Conservation (phyloP, 2,113 vertebrate species). For the Stegastes partitus region DNA sequence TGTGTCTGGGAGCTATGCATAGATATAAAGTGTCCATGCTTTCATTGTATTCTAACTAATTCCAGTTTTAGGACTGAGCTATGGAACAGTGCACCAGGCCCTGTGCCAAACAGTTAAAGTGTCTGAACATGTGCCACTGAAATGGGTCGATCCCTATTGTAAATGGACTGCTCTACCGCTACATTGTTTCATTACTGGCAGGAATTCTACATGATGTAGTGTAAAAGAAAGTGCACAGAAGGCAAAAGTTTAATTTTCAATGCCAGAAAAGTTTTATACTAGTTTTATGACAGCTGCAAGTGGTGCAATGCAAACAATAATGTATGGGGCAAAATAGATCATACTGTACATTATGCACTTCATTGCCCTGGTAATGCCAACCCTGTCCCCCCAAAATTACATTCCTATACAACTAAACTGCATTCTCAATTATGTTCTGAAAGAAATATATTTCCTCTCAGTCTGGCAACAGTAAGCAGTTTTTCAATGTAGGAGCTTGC, state of each 20-base stretch:
- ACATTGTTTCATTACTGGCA: conserved; percentile 56
- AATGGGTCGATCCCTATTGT: conserved; percentile 47
- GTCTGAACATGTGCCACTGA: conserved; percentile 51
- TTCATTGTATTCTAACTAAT: conserved; percentile 32
- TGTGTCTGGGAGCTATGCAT: conserved; percentile 62
- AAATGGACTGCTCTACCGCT: conserved; percentile 50
- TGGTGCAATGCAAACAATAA: conserved; percentile 17
- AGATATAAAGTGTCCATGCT: conserved; percentile 25
- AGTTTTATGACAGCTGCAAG: background rate
- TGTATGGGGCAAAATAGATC: background rate
- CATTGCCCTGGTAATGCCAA: no score
- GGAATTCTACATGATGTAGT: conserved; percentile 32
- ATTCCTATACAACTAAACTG: no score
- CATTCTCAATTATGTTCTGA: no score
- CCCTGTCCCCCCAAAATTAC: no score
- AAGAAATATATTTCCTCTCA: no score
- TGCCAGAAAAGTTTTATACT: conserved; percentile 13
- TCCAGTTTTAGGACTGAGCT: conserved; percentile 30
- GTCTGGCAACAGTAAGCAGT: no score
- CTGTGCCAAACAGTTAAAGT: conserved; percentile 26
- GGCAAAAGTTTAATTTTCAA: conserved; percentile 31
- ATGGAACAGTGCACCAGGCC: conserved; percentile 26
- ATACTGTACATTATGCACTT: background rate
- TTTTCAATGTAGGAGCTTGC: no score
- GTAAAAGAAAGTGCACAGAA: conserved; percentile 42